Conservation (phyloP, 1,140 invertebrate genomes). For the Rhynchophorus ferrugineus region DNA sequence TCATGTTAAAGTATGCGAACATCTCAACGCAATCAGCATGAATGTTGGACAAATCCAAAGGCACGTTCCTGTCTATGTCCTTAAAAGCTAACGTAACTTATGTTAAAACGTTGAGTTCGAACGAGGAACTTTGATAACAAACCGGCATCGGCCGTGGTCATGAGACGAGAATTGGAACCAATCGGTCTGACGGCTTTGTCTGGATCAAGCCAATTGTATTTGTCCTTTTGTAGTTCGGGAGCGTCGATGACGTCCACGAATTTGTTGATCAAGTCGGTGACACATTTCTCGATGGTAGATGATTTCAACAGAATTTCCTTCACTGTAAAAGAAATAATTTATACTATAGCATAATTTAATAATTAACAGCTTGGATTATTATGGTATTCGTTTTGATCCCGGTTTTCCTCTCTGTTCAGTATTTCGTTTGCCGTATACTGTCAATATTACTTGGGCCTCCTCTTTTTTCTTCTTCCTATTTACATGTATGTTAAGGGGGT, state of each 20-base stretch:
- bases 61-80: slow-evolving; percentile 50
- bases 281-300: slow-evolving; percentile 53
- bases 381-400: no score
- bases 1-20: slow-evolving; percentile 65
- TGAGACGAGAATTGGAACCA: slow-evolving; percentile 47
- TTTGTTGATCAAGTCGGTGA: slow-evolving; percentile 62
- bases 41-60: slow-evolving; percentile 50
- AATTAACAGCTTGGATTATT: no score
- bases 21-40: slow-evolving; percentile 68
- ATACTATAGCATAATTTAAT: no score
- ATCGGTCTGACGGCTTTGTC: slow-evolving; percentile 50
- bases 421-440: no score
- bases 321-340: slow-evolving; percentile 25
- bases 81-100: slow-evolving; percentile 45
- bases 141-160: slow-evolving; percentile 48
- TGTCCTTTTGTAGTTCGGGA: slow-evolving; percentile 47
- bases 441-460: no score
- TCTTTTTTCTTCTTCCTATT: no score
- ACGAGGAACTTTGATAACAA: slow-evolving; percentile 3
- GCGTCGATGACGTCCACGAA: slow-evolving; percentile 54
- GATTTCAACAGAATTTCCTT: slow-evolving; percentile 52
- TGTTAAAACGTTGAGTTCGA: background rate
- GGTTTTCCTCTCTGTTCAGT: no score
- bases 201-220: slow-evolving; percentile 57
- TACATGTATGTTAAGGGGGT: no score